Evolutionary conservation across 2,888 invertebrate genomes (phyloP).

Genomic region (Mechanitis messenoides): DNA sequence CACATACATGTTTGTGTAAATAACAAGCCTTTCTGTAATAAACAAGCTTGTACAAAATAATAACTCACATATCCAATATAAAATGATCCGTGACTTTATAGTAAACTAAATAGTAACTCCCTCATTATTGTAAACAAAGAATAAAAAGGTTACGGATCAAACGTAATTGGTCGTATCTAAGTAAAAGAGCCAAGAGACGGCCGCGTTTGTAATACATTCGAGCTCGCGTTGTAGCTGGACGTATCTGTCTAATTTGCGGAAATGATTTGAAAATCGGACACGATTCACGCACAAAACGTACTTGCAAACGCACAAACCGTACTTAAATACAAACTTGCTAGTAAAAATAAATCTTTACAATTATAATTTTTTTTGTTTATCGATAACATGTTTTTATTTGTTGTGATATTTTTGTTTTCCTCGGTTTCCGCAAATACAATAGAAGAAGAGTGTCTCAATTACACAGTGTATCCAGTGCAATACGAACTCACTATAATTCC

Average conservation of each 20-base stretch:
- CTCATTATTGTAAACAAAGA: conserved; percentile 7
- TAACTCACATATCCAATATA: conserved; percentile 18
- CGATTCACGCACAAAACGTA: conserved; percentile 14
- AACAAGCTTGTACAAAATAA: conserved; percentile 15
- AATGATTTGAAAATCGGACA: conserved; percentile 23
- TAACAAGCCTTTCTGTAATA: conserved; percentile 5
- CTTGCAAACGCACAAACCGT: too few relatives aligned
- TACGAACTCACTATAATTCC: conserved; percentile 61
- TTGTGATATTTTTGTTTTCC: conserved; percentile 37
- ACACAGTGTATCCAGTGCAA: conserved; percentile 67
- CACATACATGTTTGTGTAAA: background rate
- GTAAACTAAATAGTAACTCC: conserved; percentile 8
- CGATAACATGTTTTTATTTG: conserved; percentile 31
- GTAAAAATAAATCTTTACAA: too few relatives aligned
- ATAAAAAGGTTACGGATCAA: conserved; percentile 20
- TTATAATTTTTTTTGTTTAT: too few relatives aligned
- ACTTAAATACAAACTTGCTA: too few relatives aligned
- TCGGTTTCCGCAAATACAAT: conserved; percentile 45
- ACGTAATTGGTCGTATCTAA: conserved; percentile 32
- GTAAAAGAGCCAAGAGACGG: conserved; percentile 24
- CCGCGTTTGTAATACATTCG: conserved; percentile 20
- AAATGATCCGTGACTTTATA: conserved; percentile 26
- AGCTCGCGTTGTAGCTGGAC: conserved; percentile 22
- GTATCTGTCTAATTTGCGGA: conserved; percentile 22
- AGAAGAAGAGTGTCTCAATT: conserved; percentile 67